A percentile compares a stretch with the other conserved stretches of the same genome.
These are phyloP conservation scores for Coracopsis vasa DNA, from an alignment of 2,113 vertebrate species.

Conservation along the genomic window DNA sequence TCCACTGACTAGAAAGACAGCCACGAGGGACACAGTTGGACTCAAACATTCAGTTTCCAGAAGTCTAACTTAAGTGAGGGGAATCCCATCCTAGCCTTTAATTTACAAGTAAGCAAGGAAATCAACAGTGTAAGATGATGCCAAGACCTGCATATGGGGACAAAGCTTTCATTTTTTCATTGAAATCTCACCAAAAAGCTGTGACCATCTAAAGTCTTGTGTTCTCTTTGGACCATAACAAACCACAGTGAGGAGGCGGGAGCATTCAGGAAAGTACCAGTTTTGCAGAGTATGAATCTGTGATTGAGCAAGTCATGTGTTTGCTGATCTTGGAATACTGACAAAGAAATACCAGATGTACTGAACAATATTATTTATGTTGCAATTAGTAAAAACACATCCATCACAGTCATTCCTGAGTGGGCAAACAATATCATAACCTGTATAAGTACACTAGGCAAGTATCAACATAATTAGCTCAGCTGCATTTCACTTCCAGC, in stretches of 20 bases:
- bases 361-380: slow-evolving; percentile 45
- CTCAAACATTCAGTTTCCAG: not conserved
- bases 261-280: not conserved
- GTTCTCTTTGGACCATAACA: not conserved
- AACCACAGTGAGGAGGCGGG: not conserved
- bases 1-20: not conserved
- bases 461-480: slow-evolving; percentile 35
- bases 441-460: slow-evolving; percentile 1
- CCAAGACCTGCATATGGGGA: not conserved
- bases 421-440: slow-evolving; percentile 38
- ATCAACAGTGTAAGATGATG: not conserved
- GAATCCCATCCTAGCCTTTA: not conserved
- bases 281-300: not conserved
- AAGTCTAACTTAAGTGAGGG: not conserved
- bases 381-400: slow-evolving; percentile 59
- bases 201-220: not conserved
- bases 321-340: slow-evolving; percentile 47
- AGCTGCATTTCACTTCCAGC: slow-evolving; percentile 29
- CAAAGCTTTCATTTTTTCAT: not conserved
- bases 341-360: slow-evolving; percentile 64
- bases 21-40: not conserved
- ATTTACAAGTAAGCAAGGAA: not conserved
- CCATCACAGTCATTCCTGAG: slow-evolving; percentile 14
- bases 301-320: slow-evolving; percentile 3
- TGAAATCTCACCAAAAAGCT: not conserved